Evolutionary conservation across 2,797 vertebrate species (phyloP).

Genomic region (Girardinus metallicus): DNA sequence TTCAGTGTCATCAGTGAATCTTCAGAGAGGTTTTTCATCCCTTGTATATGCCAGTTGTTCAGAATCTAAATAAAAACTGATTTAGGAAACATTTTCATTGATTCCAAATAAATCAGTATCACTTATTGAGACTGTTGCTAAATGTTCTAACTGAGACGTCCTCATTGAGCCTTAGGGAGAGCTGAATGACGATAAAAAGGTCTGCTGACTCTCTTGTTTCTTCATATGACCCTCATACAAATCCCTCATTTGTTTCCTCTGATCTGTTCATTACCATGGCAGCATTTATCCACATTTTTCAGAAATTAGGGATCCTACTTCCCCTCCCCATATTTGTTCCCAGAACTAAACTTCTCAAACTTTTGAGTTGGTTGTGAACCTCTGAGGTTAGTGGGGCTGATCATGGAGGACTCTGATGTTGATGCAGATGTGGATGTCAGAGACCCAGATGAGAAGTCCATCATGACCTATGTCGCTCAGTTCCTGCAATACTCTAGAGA

Average conservation of each 20-base stretch:
- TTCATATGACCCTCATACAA: conserved; percentile 32
- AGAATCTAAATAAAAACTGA: background rate
- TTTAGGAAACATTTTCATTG: background rate
- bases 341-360: background rate
- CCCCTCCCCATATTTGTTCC: conserved; percentile 3
- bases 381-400: conserved; percentile 15
- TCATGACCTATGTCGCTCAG: conserved; percentile 97
- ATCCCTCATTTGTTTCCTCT: conserved; percentile 38
- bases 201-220: conserved; percentile 64
- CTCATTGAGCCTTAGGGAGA: conserved; percentile 46
- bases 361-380: background rate
- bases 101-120: conserved; percentile 2
- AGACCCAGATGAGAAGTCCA: conserved; percentile 95
- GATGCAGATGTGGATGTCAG: conserved; percentile 89
- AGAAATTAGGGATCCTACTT: conserved; percentile 6
- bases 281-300: background rate
- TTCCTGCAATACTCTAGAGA: conserved; percentile 94
- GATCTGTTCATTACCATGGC: conserved; percentile 7
- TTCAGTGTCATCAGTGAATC: background rate
- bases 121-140: conserved; percentile 2
- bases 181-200: conserved; percentile 28
- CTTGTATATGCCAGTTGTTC: background rate
- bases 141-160: conserved; percentile 2
- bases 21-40: background rate
- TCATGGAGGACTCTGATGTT: conserved; percentile 61